Evolutionary conservation across 2,797 vertebrate species (phyloP).

Genomic region (Sciurus vulgaris): DNA sequence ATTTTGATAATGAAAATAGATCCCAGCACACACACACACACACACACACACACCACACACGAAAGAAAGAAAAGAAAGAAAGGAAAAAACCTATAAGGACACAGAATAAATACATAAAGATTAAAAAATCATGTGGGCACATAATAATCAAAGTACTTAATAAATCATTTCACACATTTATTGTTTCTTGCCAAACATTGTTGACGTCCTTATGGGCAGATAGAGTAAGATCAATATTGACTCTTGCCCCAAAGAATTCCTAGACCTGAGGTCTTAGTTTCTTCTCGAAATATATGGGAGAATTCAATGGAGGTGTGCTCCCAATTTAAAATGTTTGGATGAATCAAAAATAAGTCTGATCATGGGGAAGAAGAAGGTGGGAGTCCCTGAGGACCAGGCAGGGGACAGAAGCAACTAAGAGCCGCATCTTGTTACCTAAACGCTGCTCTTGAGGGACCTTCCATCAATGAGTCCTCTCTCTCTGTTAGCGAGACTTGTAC

Average conservation of each 20-base stretch:
- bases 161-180: background rate
- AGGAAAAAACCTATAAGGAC: background rate
- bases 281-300: background rate
- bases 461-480: background rate
- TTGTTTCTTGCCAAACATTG: background rate
- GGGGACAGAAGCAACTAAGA: conserved; percentile 51
- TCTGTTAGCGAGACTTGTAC: conserved; percentile 36
- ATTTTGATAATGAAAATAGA: background rate
- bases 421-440: background rate
- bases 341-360: background rate
- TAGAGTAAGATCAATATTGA: background rate
- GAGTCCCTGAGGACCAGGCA: background rate
- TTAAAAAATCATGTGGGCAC: background rate
- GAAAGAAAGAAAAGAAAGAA: no score
- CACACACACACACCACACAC: no score
- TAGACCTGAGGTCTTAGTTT: background rate
- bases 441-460: background rate
- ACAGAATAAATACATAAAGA: background rate
- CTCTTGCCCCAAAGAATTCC: background rate
- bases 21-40: background rate
- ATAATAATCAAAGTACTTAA: background rate
- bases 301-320: background rate
- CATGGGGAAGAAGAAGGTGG: background rate
- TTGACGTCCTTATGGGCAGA: background rate
- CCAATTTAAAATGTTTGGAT: background rate